phyloP scores from a whole-genome alignment of 2,888 invertebrate genomes.

The Reticulitermes lucifugus region DNA sequence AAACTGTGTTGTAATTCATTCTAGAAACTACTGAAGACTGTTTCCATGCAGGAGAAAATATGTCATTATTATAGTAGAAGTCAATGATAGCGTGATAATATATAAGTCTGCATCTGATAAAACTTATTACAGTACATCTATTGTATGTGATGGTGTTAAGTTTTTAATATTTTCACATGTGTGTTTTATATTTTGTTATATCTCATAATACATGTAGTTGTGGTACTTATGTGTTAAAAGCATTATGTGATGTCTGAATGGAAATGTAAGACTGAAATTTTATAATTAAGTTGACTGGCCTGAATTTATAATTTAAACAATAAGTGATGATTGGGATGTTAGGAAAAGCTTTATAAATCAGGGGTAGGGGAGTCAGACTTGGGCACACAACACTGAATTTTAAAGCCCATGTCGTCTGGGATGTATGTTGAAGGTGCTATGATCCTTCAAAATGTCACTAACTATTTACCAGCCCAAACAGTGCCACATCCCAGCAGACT shows the following conservation, averaged over 20 bases:
- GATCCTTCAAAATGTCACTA: no score
- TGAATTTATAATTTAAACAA: no score
- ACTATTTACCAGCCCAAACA: no score
- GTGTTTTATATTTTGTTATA: not conserved
- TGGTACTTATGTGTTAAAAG: not conserved
- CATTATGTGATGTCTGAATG: not conserved
- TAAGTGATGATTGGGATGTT: no score
- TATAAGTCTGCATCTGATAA: not conserved
- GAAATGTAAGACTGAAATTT: not conserved
- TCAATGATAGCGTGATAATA: not conserved
- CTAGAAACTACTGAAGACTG: not conserved
- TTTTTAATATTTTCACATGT: not conserved
- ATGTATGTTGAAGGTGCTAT: no score
- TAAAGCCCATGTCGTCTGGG: no score
- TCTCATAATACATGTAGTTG: not conserved
- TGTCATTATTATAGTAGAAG: not conserved
- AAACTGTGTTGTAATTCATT: no score
- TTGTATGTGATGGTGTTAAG: not conserved
- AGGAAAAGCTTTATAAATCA: no score
- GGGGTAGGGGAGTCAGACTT: no score
- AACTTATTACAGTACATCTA: not conserved
- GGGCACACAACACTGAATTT: no score
- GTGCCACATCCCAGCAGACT: no score
- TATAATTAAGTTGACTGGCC: no score
- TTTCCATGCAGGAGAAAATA: not conserved